Evolutionary conservation across 1,140 invertebrate genomes (phyloP).

Genomic region (Drosophila fuyamai): DNA sequence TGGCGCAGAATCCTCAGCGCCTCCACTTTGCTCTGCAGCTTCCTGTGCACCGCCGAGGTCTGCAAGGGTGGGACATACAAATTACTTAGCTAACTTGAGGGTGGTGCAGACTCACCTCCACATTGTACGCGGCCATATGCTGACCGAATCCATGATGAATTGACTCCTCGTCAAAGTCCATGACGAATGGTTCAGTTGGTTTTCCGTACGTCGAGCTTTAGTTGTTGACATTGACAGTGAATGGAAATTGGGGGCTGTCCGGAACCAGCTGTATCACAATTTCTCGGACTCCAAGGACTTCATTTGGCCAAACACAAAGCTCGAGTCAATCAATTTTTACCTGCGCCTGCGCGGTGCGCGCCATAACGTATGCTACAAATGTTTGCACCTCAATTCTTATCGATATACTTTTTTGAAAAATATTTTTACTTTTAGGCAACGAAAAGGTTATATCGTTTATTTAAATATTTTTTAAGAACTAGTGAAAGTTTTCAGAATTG

Average conservation of each 20-base stretch:
- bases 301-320: constrained; percentile 27
- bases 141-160: constrained; percentile 39
- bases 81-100: background rate
- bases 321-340: constrained; percentile 47
- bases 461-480: no score
- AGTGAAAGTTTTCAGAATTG: no score
- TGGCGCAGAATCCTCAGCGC: constrained; percentile 91
- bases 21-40: constrained; percentile 92
- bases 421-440: no score
- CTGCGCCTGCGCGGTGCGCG: constrained; percentile 13
- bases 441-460: no score
- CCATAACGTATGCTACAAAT: constrained; percentile 41
- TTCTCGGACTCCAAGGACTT: constrained; percentile 5
- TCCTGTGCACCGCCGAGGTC: constrained; percentile 88
- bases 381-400: constrained; percentile 5
- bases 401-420: constrained; percentile 2
- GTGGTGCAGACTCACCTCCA: constrained; percentile 60
- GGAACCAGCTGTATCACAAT: constrained; percentile 23
- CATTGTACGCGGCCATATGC: constrained; percentile 73
- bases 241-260: constrained; percentile 9
- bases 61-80: constrained; percentile 49
- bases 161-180: constrained; percentile 58
- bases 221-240: constrained; percentile 65
- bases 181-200: constrained; percentile 56
- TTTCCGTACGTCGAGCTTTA: constrained; percentile 31